Evolutionary conservation across 2,113 vertebrate species (phyloP).

Genomic region (Dicrurus megarhynchus): DNA sequence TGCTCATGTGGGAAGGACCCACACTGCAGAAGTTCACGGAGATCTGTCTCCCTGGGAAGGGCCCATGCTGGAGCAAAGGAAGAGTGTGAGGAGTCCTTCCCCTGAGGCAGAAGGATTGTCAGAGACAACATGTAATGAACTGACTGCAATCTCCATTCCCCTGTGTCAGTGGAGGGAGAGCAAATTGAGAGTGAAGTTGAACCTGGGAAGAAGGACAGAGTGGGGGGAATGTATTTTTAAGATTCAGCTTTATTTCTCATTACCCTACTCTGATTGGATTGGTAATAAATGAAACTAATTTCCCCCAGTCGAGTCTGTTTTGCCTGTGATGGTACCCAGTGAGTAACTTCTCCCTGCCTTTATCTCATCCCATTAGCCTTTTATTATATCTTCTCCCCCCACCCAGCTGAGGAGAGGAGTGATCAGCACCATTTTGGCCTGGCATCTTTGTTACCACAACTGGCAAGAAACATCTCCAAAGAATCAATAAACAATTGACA

Average conservation of each 20-base stretch:
- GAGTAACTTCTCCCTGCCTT: neutral
- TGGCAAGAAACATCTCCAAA: neutral
- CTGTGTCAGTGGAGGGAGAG: rapidly evolving
- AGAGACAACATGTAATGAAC: neutral
- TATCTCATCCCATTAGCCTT: neutral
- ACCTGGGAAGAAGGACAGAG: neutral
- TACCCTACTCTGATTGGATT: neutral
- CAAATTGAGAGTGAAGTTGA: neutral
- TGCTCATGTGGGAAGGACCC: neutral
- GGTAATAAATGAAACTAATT: neutral
- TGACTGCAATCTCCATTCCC: rapidly evolving
- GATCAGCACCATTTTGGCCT: neutral
- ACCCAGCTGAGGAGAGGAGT: neutral
- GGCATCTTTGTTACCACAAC: neutral
- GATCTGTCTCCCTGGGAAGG: neutral
- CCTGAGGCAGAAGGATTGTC: neutral
- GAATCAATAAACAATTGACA: neutral
- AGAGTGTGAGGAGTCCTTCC: neutral
- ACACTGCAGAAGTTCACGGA: neutral
- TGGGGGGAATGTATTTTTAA: neutral
- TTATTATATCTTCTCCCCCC: neutral
- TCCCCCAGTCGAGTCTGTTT: rapidly evolving
- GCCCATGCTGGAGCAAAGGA: neutral
- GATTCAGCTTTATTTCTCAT: neutral
- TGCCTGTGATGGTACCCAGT: rapidly evolving